phyloP scores from a whole-genome alignment of 1,140 invertebrate species.

The Stegodyphus mimosarum region DNA sequence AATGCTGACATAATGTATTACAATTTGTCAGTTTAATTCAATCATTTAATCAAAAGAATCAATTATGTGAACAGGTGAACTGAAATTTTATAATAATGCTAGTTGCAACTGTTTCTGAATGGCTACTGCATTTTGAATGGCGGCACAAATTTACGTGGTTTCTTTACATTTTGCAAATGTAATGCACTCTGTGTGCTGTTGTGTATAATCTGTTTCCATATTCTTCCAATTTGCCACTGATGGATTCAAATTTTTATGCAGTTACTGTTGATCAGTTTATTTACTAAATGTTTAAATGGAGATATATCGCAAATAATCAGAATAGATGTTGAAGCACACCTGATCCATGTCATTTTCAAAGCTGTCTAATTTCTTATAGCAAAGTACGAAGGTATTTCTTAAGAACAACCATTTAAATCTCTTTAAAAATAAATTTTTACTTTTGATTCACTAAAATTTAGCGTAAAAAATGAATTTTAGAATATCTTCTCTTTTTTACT shows the following conservation, averaged over 20 bases:
- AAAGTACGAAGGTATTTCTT: too few relatives aligned
- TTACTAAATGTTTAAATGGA: conserved; percentile 2
- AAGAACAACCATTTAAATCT: too few relatives aligned
- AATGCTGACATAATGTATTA: too few relatives aligned
- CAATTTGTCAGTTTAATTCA: too few relatives aligned
- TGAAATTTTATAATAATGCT: too few relatives aligned
- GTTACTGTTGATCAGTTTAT: conserved; percentile 8
- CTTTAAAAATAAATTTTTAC: too few relatives aligned
- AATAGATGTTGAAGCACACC: neutral
- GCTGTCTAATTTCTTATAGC: too few relatives aligned
- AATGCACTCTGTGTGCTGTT: conserved; percentile 41
- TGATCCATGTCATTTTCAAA: neutral
- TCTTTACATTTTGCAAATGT: conserved; percentile 37
- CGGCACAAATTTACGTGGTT: conserved; percentile 4
- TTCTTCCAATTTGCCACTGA: conserved; percentile 38
- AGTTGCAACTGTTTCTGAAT: neutral
- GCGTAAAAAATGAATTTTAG: too few relatives aligned
- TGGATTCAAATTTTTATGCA: neutral
- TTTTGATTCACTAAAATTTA: too few relatives aligned
- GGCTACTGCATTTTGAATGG: neutral
- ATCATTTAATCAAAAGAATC: too few relatives aligned
- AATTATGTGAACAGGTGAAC: too few relatives aligned
- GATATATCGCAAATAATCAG: neutral
- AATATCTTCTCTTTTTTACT: too few relatives aligned
- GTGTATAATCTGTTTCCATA: conserved; percentile 32